A percentile compares a stretch with the other conserved stretches of the same genome.
Conservation (phyloP, 1,140 invertebrate genomes). For the Drosophila paulistorum region DNA sequence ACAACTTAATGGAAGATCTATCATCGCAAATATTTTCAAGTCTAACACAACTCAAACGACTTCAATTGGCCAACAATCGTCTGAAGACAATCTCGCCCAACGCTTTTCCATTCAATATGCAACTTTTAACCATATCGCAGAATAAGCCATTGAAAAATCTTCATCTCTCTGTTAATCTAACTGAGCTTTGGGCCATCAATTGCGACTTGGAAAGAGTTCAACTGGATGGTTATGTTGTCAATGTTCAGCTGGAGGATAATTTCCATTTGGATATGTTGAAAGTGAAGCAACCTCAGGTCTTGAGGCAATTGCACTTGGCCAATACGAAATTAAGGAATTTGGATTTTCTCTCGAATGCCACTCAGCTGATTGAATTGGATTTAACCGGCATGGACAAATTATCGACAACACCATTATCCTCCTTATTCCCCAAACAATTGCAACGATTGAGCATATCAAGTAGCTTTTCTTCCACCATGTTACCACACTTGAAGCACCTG, state of each 20-base stretch:
- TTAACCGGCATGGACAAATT: constrained; percentile 46
- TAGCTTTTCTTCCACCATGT: constrained; percentile 34
- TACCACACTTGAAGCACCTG: constrained; percentile 43
- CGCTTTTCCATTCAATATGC: constrained; percentile 31
- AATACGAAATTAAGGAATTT: constrained; percentile 44
- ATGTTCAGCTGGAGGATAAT: constrained; percentile 49
- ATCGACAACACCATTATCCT: constrained; percentile 36
- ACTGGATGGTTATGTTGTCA: constrained; percentile 23
- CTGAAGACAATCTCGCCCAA: constrained; percentile 24
- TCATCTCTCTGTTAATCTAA: constrained; percentile 42
- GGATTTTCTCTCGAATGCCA: constrained; percentile 51
- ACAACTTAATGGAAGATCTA: constrained; percentile 50
- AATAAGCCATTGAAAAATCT: constrained; percentile 34
- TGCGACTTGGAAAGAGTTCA: constrained; percentile 29
- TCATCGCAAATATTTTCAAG: constrained; percentile 29
- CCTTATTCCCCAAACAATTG: constrained; percentile 34
- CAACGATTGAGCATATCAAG: constrained; percentile 55
- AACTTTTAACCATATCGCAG: constrained; percentile 30
- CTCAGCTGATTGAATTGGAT: constrained; percentile 52
- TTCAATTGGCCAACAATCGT: constrained; percentile 45
- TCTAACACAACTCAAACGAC: constrained; percentile 27
- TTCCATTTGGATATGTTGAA: constrained; percentile 29
- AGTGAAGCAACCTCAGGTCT: constrained; percentile 31
- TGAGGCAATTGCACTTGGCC: constrained; percentile 49
- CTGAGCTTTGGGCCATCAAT: constrained; percentile 39